Evolutionary conservation across 2,888 invertebrate genomes (phyloP).

Genomic region (Himalopsyche anomala): DNA sequence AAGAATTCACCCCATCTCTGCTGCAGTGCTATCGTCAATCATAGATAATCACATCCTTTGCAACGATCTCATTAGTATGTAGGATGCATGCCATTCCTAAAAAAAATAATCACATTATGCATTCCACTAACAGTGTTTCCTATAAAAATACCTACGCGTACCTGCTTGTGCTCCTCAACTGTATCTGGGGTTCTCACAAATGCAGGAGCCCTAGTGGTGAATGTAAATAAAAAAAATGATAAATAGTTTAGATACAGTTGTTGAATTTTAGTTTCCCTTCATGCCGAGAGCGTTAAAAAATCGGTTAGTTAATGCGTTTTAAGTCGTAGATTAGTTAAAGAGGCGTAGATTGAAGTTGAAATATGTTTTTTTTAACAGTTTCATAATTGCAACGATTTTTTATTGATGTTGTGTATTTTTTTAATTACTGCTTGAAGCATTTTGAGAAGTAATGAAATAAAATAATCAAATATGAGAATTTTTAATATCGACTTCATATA

Average conservation of each 20-base stretch:
- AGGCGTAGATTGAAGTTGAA: neutral
- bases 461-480: too few relatives aligned
- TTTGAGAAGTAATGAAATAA: too few relatives aligned
- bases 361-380: neutral
- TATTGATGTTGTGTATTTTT: neutral
- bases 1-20: neutral
- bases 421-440: too few relatives aligned
- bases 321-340: neutral
- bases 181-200: neutral
- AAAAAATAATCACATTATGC: conserved; percentile 47
- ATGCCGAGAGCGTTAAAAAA: neutral
- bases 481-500: too few relatives aligned
- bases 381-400: neutral
- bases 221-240: neutral
- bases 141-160: conserved; percentile 13
- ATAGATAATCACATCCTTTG: conserved; percentile 55
- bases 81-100: conserved; percentile 53
- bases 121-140: conserved; percentile 6
- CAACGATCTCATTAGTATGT: conserved; percentile 57
- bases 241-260: neutral
- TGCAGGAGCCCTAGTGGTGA: neutral
- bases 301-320: neutral
- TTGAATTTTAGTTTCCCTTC: neutral
- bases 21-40: conserved; percentile 32
- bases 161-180: neutral